These are phyloP conservation scores for Dryoscopus gambensis DNA, from an alignment of 2,113 vertebrate genomes.

Conservation along the genomic window DNA sequence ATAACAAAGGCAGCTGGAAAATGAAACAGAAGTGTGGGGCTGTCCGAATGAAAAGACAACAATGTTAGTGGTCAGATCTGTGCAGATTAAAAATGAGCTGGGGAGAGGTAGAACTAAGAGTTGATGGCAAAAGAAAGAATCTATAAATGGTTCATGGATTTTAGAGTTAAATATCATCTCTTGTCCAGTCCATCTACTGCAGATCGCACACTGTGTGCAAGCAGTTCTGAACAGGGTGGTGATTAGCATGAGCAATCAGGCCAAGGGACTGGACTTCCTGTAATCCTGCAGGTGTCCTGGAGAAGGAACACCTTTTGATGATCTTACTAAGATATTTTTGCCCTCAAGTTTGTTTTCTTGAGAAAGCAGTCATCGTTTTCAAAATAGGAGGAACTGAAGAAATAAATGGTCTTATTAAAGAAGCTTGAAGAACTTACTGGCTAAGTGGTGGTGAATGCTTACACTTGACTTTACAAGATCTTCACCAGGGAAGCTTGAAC, in stretches of 20 bases:
- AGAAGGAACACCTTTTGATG: neutral
- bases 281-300: neutral
- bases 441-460: neutral
- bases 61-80: neutral
- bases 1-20: neutral
- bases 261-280: neutral
- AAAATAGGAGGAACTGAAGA: neutral
- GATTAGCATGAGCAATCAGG: neutral
- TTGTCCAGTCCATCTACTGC: neutral
- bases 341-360: neutral
- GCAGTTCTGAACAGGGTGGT: neutral
- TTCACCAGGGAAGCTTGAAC: neutral
- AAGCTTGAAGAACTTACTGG: neutral
- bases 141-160: neutral
- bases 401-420: neutral
- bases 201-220: neutral
- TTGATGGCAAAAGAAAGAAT: neutral
- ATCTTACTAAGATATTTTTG: neutral
- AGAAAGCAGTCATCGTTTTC: neutral
- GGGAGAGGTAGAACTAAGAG: neutral
- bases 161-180: neutral
- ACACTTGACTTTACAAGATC: neutral
- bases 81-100: neutral
- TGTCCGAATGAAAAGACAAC: fast-evolving
- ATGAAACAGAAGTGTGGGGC: neutral